Evolutionary conservation across 92 coral and sea anemone species (phyloP).

Genomic region (Umimayanthus kanabou): DNA sequence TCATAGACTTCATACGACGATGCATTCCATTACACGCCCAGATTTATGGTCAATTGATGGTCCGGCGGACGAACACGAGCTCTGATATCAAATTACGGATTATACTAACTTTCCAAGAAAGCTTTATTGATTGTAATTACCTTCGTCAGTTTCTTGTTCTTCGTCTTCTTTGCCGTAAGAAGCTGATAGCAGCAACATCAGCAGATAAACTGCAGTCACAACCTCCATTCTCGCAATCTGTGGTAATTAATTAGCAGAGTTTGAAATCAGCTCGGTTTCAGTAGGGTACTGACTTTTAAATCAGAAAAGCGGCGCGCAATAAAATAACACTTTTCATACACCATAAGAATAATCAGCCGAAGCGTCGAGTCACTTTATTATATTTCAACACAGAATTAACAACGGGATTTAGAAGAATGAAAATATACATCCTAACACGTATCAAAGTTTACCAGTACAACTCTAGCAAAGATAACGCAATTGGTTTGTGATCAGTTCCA

Average conservation of each 20-base stretch:
- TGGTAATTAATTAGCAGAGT: not conserved
- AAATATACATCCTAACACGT: not conserved
- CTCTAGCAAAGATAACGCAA: too few species aligned
- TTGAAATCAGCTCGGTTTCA: not conserved
- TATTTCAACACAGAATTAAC: not conserved
- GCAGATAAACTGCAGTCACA: not conserved
- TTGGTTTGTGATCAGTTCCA: too few species aligned
- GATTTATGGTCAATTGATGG: not conserved
- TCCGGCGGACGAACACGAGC: not conserved
- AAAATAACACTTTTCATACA: not conserved
- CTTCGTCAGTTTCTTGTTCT: not conserved
- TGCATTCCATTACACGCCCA: not conserved
- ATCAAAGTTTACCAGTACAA: too few species aligned
- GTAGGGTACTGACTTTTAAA: not conserved
- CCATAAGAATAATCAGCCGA: not conserved
- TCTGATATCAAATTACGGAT: not conserved
- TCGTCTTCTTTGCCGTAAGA: slow-evolving; percentile 10
- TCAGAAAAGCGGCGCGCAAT: not conserved
- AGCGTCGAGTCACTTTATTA: not conserved
- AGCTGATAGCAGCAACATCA: slow-evolving; percentile 26
- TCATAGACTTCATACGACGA: not conserved
- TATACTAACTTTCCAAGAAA: too few species aligned
- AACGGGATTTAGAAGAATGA: not conserved
- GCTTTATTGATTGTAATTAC: not conserved
- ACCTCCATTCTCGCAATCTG: slow-evolving; percentile 29